Evolutionary conservation across 2,797 vertebrate genomes (phyloP), one percentile per base, ranked within the genome.

Genomic region (Sus cebifrons): DNA sequence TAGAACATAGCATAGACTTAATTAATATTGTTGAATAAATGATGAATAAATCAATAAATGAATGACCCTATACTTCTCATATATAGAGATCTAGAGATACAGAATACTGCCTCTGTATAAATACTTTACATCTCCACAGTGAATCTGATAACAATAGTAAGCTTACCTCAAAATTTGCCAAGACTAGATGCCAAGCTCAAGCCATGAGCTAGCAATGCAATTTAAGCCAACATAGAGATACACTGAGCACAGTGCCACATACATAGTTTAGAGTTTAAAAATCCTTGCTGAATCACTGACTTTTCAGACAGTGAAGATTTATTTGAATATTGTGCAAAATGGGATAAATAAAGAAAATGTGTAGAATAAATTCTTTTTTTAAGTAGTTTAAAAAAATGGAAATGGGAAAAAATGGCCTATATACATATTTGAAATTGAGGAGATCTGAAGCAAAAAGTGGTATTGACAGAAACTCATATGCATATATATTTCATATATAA

Each of bases 321-420:
- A 67, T 84, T 87, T 93, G 44, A 96, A 94, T 78, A 81, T 25
- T 91, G 27, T 81, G 6, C 6, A 79, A 92, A 91, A 65, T 70
- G 9, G 3, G 25, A 82, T 71, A 81, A 77, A n/a, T 79, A 32
- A 83, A 75, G 21, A 78, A 97, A 90, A 96, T 74, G 6, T 87
- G 9, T 32, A 92, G 13, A 74, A 75, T 6, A 81, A 85, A 49
- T 68, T 78, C 12, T 95, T 86, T 20, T 65, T 18, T 92, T 29
- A 95, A 89, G 54, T 20, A 62, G 29, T 58, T 84, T 89, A 29
- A 27, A 86, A 89, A 91, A 92, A 71, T 65, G 2, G 2, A 90
- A 95, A 93, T 85, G 20, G 27, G 49, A 23, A 60, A 78, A 65
- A 52, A 62, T 68, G 54, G n/a, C 67, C 16, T 56, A 79, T 68